Percentiles rank a stretch among this genome's conserved stretches.
Conservation (phyloP, 2,888 invertebrate genomes). For the Agelastica alni region DNA sequence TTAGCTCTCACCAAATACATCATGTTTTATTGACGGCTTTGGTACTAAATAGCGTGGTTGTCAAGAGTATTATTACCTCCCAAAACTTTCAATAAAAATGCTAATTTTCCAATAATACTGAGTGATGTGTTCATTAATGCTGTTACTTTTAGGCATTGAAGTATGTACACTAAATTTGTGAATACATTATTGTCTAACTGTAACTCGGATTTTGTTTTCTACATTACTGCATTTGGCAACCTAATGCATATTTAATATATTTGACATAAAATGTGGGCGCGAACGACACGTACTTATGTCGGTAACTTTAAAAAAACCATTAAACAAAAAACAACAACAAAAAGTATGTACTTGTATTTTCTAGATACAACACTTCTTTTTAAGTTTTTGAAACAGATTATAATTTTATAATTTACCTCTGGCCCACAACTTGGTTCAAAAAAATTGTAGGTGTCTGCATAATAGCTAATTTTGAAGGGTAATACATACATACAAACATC, state of each 20-base stretch:
- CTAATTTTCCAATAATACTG: slow-evolving; percentile 1
- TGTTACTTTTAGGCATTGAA: neutral
- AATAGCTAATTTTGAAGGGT: too few relatives aligned
- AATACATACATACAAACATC: too few relatives aligned
- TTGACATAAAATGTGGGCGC: neutral
- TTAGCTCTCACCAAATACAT: too few relatives aligned
- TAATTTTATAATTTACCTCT: too few relatives aligned
- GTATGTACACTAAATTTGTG: neutral
- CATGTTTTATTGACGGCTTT: neutral
- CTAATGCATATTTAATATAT: neutral
- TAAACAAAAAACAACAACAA: too few relatives aligned
- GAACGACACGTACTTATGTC: too few relatives aligned
- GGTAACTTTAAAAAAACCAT: too few relatives aligned
- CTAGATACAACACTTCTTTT: too few relatives aligned
- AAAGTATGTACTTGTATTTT: too few relatives aligned
- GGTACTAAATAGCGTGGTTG: neutral
- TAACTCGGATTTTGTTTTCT: neutral
- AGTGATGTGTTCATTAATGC: slow-evolving; percentile 6
- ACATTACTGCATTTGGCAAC: neutral
- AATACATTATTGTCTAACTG: neutral
- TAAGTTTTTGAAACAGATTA: too few relatives aligned
- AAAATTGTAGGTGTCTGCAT: too few relatives aligned
- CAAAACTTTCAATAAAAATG: slow-evolving; percentile 4
- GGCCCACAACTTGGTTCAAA: too few relatives aligned
- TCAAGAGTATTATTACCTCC: neutral